Conservation (phyloP, 2,113 vertebrate genomes). For the Spermophilus dauricus region DNA sequence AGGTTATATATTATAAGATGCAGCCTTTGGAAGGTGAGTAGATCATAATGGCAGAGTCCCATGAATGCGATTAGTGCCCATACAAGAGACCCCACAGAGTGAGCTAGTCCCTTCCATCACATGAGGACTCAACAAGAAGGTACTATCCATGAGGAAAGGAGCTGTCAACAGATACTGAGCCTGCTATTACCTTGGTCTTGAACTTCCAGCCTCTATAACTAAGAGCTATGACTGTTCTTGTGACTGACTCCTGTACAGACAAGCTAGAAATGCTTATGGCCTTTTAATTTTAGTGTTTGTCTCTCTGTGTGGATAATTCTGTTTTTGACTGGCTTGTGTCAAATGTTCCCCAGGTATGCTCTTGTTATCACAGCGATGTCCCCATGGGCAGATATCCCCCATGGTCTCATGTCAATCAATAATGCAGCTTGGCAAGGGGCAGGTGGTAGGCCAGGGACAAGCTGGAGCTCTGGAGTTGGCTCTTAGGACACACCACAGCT, state of each 20-base stretch:
- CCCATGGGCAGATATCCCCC: background rate
- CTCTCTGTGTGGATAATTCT: background rate
- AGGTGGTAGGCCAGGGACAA: background rate
- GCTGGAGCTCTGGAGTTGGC: background rate
- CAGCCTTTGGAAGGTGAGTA: background rate
- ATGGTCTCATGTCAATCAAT: too few relatives aligned
- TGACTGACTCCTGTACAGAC: background rate
- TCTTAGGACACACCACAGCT: background rate
- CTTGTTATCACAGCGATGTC: background rate
- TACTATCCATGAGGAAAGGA: background rate
- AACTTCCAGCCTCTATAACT: background rate
- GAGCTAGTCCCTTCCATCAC: background rate
- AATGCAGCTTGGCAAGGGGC: background rate
- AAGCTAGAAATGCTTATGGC: background rate
- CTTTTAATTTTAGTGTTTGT: background rate
- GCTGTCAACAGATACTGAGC: background rate
- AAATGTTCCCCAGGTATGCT: background rate
- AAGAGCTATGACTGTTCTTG: background rate
- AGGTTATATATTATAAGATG: background rate
- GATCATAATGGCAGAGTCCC: background rate
- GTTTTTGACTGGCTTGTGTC: background rate
- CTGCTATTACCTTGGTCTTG: background rate
- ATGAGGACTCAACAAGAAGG: background rate
- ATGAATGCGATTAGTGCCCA: background rate
- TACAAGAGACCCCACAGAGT: background rate